Evolutionary conservation across 2,888 invertebrate species (phyloP), one percentile per base, ranked within the genome.

Genomic region (Trimorus sp.): DNA sequence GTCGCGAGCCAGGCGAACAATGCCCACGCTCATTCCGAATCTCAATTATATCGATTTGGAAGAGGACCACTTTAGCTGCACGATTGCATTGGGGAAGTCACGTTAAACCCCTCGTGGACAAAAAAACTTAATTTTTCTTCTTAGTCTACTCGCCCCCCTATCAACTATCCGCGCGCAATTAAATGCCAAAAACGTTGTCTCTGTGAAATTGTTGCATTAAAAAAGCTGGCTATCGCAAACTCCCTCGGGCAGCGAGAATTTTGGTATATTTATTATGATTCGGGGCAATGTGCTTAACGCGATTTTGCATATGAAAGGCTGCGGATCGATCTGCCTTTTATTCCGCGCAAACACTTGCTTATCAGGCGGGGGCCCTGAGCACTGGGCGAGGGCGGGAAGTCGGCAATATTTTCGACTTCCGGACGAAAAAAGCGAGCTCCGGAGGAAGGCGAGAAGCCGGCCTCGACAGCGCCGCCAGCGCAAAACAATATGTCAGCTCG

Each of bases 291-390:
- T 58, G 71, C 66, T 59, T 73, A 69, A 78, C 80, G 68, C 73
- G 85, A 77, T 88, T 92, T 92, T 91, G 91, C 92, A 92, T 92
- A 92, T 92, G 91, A 92, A 91, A 91, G 87, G 88, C 86, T 66
- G 85, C 76, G 89, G 91, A 91, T 91, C 91, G 91, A 91, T 91
- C 91, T 88, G 90, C 89, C 89, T 90, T 81, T 91, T 91, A 90
- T 91, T 90, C 89, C 89, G 86, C 88, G 81, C 81, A 81, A 84
- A 84, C 84, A 81, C 86, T 85, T 85, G 84, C 86, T 86, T 86
- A 85, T 84, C 86, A 83, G 68, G 60, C 66, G 66, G 49, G 65
- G 69, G 76, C 83, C 82, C 54, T 77, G 60, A 81, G 84, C 82
- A 65, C 81, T 79, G 78, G 76, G 60, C 79, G 82, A 84, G 78